Evolutionary conservation across 64 coral and sea anemone species (phyloP), one percentile per base, ranked within the genome.

Genomic region (Actinia tenebrosa): DNA sequence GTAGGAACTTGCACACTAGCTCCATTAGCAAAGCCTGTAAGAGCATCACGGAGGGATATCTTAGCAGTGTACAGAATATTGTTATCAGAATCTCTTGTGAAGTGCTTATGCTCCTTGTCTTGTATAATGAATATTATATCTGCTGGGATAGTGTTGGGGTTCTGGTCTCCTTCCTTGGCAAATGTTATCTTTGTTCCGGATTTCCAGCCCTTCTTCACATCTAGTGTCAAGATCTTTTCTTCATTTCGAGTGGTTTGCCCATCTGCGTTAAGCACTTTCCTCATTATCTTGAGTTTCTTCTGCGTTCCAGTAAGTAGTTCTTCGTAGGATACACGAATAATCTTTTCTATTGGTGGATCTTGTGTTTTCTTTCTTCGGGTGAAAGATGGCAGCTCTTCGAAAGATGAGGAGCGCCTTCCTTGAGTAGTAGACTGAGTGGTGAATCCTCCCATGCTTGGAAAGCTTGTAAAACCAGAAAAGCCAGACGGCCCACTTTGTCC

Each of bases 121-220:
- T 88, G 91, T 64, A 99, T 99, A 45, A 88, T 91, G 52, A 99
- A 99, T 43, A 99, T 84, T 44, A 99, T 88, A 68, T 99, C 93
- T 60, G 97, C 97, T 56, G 97, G 97, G 77, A 95, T 84, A 79
- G 88, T 99, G 64, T 86, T 85, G 3, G 97, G 97, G 45, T 93
- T 99, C 54, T 99, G 97, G 59, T 99, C 97, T 5, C 97, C 97
- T 86, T 99, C 97, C 53, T 87, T 87, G 7, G 93, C 83, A 78
- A 99, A 99, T 37, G 97, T 99, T 61, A 99, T 99, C 86, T 91
- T 99, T 10, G 97, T 99, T 79, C 97, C 97, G 47, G 86, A 93
- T 80, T 99, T 99, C 97, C 97, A 99, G 71, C 97, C 97, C 45
- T 99, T 99, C 68, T 90, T 93, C 9, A 99, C 90, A 56, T 99